Evolutionary conservation across 2,797 vertebrate genomes (phyloP).

Genomic region (Phoeniculus purpureus): DNA sequence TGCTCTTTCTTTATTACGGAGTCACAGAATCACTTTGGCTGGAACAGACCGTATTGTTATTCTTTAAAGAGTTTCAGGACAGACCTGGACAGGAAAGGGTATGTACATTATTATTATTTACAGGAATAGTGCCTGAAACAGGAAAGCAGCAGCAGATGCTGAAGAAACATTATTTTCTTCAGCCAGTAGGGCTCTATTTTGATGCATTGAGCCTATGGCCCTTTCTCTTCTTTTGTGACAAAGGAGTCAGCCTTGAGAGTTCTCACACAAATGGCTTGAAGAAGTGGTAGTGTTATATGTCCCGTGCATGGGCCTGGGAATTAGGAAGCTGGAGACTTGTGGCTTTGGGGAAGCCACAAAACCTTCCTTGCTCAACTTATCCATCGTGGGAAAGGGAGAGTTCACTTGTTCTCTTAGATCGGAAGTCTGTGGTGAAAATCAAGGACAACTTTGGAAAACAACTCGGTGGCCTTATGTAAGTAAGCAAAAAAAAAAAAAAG

Average conservation of each 20-base stretch:
- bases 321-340: neutral
- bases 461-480: neutral
- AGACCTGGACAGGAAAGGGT: neutral
- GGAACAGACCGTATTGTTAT: neutral
- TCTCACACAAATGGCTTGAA: neutral
- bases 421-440: fast-evolving
- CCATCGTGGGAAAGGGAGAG: neutral
- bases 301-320: neutral
- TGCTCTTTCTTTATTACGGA: neutral
- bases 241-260: neutral
- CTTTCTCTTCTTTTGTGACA: neutral
- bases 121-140: neutral
- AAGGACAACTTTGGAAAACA: neutral
- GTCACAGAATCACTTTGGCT: too few relatives aligned
- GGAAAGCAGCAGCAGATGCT: neutral
- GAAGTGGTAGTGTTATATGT: neutral
- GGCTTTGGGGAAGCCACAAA: constrained; percentile 20
- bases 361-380: neutral
- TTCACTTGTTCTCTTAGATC: neutral
- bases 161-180: neutral
- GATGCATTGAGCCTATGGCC: neutral
- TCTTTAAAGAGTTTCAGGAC: neutral
- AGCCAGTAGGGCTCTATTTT: fast-evolving
- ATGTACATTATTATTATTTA: neutral
- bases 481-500: neutral